phyloP scores from a whole-genome alignment of 2,888 invertebrate genomes.

The Drosophila neotestacea region DNA sequence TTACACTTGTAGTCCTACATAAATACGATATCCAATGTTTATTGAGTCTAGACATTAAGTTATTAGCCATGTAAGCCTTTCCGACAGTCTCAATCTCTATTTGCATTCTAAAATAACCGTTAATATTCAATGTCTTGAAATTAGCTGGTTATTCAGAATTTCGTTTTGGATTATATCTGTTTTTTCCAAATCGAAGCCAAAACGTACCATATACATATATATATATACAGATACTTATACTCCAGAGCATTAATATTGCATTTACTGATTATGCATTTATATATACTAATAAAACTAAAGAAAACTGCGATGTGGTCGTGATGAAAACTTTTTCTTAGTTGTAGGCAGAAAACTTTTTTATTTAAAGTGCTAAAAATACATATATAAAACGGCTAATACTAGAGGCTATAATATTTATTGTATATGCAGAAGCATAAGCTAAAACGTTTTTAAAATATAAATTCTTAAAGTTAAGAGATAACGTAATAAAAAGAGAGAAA shows the following conservation, averaged over 20 bases:
- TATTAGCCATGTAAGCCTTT: conserved; percentile 37
- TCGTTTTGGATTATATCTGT: conserved; percentile 5
- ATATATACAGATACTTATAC: conserved; percentile 11
- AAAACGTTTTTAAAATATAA: conserved; percentile 72
- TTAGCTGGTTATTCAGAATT: conserved; percentile 2
- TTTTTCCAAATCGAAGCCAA: conserved; percentile 50
- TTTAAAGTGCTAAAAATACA: conserved; percentile 40
- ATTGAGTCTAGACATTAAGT: conserved; percentile 51
- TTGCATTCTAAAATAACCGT: conserved; percentile 20
- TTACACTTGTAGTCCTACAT: conserved; percentile 22
- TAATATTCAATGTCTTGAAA: conserved; percentile 22
- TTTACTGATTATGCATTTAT: conserved; percentile 70
- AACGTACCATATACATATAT: conserved; percentile 25
- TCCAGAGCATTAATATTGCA: conserved; percentile 53
- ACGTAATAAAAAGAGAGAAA: conserved; percentile 13
- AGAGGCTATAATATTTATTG: conserved; percentile 33
- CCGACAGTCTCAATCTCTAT: conserved; percentile 2
- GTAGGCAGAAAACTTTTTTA: conserved; percentile 55
- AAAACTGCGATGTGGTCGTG: conserved; percentile 47
- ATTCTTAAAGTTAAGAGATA: conserved; percentile 56
- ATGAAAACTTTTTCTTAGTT: conserved; percentile 62
- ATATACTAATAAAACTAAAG: conserved; percentile 45
- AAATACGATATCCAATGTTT: conserved; percentile 34
- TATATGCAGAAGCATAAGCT: conserved; percentile 49
- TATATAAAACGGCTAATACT: conserved; percentile 18